Conservation (phyloP, 2,797 vertebrate species). For the Aldrovandia affinis region DNA sequence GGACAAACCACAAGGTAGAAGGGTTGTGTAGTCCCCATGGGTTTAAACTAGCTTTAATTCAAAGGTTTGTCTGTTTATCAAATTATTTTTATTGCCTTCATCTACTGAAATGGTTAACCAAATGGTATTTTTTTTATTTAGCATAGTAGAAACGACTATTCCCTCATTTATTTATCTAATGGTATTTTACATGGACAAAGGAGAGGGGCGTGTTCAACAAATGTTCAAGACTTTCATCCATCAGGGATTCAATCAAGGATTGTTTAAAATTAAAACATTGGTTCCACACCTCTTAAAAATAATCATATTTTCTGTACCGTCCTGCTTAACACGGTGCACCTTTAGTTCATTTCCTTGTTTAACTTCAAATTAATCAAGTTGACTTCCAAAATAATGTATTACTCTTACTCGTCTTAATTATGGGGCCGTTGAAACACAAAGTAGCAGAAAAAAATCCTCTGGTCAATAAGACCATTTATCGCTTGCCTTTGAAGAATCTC, state of each 20-base stretch:
- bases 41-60: not conserved
- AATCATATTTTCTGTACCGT: not conserved
- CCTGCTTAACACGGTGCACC: not conserved
- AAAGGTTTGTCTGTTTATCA: not conserved
- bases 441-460: not conserved
- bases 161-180: not conserved
- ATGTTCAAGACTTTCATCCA: not conserved
- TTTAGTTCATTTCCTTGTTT: not conserved
- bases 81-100: not conserved
- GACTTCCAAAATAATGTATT: not conserved
- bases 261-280: not conserved
- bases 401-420: not conserved
- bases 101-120: not conserved
- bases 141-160: not conserved
- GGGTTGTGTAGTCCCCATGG: too few species aligned
- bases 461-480: not conserved
- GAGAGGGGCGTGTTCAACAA: not conserved
- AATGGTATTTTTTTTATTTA: not conserved
- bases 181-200: not conserved
- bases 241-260: not conserved
- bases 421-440: not conserved
- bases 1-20: too few species aligned
- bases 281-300: not conserved
- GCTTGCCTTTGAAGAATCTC: slow-evolving; percentile 1
- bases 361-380: not conserved